phyloP scores from a whole-genome alignment of 2,888 invertebrate species.

The Stenoptilia bipunctidactyla region DNA sequence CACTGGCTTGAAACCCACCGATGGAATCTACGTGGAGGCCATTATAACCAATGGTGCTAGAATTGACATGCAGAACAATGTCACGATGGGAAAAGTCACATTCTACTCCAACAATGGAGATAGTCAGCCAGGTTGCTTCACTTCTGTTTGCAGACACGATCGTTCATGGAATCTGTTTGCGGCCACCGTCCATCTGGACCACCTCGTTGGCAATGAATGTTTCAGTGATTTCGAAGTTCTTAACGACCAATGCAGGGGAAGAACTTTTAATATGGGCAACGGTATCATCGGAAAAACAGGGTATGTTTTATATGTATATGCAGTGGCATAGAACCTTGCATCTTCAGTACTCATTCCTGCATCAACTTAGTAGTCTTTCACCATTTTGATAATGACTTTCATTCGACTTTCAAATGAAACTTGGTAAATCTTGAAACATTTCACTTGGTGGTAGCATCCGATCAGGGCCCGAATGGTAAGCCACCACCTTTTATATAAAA shows the following conservation, averaged over 20 bases:
- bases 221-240: slow-evolving; percentile 20
- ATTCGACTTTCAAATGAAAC: no score
- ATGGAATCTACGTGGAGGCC: slow-evolving; percentile 37
- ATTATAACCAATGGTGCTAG: slow-evolving; percentile 36
- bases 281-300: slow-evolving; percentile 28
- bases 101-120: slow-evolving; percentile 71
- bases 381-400: no score
- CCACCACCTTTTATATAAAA: no score
- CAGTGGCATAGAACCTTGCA: slow-evolving; percentile 29
- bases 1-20: slow-evolving; percentile 26
- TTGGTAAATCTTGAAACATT: no score
- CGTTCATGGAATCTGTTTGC: slow-evolving; percentile 35
- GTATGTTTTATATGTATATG: slow-evolving; percentile 29
- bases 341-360: no score
- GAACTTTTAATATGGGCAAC: slow-evolving; percentile 29
- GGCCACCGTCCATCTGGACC: slow-evolving; percentile 27
- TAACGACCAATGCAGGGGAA: slow-evolving; percentile 27
- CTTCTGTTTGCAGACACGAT: slow-evolving; percentile 32
- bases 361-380: no score
- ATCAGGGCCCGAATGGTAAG: no score
- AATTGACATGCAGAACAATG: slow-evolving; percentile 39
- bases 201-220: slow-evolving; percentile 28
- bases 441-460: no score
- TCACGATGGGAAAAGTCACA: slow-evolving; percentile 57
- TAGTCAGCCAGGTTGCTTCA: slow-evolving; percentile 32